Percentiles rank a stretch among this genome's conserved stretches.
These are phyloP conservation scores for Cerceris ruficornis DNA, from an alignment of 2,888 invertebrate genomes.

Conservation along the genomic window DNA sequence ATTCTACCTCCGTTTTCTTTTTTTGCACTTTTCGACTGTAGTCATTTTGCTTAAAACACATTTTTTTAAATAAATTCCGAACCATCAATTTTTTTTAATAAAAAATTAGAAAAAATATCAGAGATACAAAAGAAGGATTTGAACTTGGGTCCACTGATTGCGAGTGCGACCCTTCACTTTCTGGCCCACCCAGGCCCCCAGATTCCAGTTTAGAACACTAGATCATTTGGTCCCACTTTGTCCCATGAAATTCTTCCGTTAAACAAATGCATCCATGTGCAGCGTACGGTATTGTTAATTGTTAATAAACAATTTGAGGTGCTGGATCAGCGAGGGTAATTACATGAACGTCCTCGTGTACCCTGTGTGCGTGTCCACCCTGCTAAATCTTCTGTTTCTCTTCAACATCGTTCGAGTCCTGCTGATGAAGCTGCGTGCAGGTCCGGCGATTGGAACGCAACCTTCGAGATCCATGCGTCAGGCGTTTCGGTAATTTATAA, in stretches of 20 bases:
- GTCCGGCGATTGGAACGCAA: conserved; percentile 85
- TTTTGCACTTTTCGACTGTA: no score
- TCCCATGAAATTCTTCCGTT: neutral
- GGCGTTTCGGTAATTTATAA: conserved; percentile 85
- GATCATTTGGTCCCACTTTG: no score
- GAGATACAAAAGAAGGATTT: neutral
- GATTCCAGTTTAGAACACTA: neutral
- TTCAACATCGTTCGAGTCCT: conserved; percentile 95
- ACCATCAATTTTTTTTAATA: no score
- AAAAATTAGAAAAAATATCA: neutral
- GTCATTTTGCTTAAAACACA: no score
- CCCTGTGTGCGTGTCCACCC: conserved; percentile 90
- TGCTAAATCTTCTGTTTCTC: conserved; percentile 92
- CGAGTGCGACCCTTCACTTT: no score
- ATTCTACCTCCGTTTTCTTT: no score
- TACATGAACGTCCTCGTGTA: conserved; percentile 89
- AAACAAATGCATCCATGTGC: neutral
- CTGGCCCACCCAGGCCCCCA: neutral
- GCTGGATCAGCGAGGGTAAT: conserved; percentile 90
- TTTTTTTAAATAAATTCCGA: no score
- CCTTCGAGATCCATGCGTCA: conserved; percentile 89
- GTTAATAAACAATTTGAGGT: conserved; percentile 82
- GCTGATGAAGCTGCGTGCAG: conserved; percentile 90
- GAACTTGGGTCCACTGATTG: no score
- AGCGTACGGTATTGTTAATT: neutral